These are phyloP conservation scores for Andrena praecox DNA, from an alignment of 2,888 invertebrate genomes.

Conservation along the genomic window DNA sequence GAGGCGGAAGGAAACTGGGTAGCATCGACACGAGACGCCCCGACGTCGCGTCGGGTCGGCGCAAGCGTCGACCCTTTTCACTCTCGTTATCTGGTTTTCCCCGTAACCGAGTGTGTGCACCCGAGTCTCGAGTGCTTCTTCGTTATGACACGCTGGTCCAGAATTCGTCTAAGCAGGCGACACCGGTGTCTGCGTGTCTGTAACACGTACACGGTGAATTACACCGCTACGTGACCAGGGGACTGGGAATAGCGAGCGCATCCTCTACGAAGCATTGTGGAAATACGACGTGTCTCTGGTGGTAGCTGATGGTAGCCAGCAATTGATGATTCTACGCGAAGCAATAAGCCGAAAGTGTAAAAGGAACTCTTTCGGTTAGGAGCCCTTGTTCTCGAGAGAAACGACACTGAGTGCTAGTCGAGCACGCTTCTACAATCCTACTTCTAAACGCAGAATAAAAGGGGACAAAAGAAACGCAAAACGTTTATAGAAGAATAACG, in stretches of 20 bases:
- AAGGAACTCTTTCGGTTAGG: too few species aligned
- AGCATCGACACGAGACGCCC: constrained; percentile 11
- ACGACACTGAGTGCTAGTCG: too few species aligned
- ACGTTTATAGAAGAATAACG: neutral
- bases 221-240: neutral
- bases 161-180: constrained; percentile 46
- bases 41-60: constrained; percentile 26
- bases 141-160: constrained; percentile 55
- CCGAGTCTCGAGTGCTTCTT: constrained; percentile 42
- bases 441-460: too few species aligned
- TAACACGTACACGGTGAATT: neutral
- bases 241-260: neutral
- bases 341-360: too few species aligned
- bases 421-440: too few species aligned
- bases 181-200: neutral
- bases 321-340: neutral
- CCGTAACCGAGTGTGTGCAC: constrained; percentile 55
- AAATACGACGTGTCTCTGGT: neutral
- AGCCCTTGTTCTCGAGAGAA: too few species aligned
- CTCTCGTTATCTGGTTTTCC: constrained; percentile 65
- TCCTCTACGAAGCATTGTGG: neutral
- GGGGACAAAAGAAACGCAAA: neutral
- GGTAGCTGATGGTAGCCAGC: neutral
- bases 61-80: constrained; percentile 67
- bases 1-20: constrained; percentile 38